Evolutionary conservation across 2,888 invertebrate genomes (phyloP).

Genomic region (Druceiella hillmani): DNA sequence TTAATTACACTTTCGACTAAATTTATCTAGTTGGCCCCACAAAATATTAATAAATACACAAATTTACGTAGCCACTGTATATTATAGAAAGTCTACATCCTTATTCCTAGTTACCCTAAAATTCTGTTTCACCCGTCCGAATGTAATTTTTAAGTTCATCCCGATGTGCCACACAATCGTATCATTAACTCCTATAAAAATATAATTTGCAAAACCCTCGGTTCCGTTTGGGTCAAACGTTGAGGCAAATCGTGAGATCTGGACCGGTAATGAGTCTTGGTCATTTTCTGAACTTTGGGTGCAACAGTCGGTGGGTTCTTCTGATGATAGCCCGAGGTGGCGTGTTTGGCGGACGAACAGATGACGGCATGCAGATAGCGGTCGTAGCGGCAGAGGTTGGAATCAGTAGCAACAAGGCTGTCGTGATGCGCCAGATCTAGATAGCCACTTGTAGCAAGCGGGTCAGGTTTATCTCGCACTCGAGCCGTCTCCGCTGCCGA

Average conservation of each 20-base stretch:
- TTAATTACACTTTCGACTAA: too few species aligned
- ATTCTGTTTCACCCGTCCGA: too few species aligned
- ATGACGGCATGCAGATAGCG: conserved; percentile 60
- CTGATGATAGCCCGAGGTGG: conserved; percentile 45
- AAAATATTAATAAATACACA: too few species aligned
- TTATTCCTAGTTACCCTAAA: too few species aligned
- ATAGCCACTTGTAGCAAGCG: conserved; percentile 48
- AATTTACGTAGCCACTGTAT: too few species aligned
- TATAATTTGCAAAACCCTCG: conserved; percentile 46
- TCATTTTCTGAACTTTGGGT: conserved; percentile 18
- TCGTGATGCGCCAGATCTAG: conserved; percentile 57
- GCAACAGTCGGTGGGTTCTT: conserved; percentile 32
- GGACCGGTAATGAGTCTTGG: conserved; percentile 30
- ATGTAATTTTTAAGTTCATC: too few species aligned
- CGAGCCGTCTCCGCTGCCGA: conserved; percentile 34
- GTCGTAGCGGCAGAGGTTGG: conserved; percentile 50
- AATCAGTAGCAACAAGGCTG: conserved; percentile 35
- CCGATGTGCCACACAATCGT: too few species aligned
- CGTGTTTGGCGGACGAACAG: conserved; percentile 49
- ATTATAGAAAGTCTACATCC: too few species aligned
- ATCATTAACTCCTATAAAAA: conserved; percentile 50
- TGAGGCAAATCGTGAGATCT: conserved; percentile 38
- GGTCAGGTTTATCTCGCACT: conserved; percentile 39
- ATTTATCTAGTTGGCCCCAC: too few species aligned
- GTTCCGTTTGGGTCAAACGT: conserved; percentile 32